Conservation (phyloP, 2,113 vertebrate genomes). For the Cervus canadensis region DNA sequence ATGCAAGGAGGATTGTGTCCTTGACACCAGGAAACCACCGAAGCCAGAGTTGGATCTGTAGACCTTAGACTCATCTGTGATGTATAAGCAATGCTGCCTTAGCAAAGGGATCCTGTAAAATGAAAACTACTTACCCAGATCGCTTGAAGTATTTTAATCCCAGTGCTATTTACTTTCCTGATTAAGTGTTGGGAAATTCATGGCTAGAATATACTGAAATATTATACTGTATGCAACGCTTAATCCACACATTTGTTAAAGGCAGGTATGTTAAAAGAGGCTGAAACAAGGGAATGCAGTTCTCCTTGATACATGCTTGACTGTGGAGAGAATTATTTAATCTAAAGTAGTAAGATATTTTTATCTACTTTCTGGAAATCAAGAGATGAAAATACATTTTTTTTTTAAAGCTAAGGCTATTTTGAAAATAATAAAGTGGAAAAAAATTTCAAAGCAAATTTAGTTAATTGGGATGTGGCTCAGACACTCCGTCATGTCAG, state of each 20-base stretch:
- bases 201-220: neutral
- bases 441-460: neutral
- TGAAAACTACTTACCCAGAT: neutral
- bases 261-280: neutral
- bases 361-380: neutral
- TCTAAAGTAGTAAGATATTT: neutral
- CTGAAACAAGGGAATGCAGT: neutral
- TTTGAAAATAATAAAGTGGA: constrained; percentile 1
- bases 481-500: neutral
- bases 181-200: neutral
- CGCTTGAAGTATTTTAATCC: neutral
- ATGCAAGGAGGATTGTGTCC: neutral
- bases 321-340: neutral
- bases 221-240: neutral
- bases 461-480: neutral
- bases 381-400: neutral
- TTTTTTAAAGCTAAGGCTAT: neutral
- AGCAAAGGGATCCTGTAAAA: neutral
- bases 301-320: neutral
- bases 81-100: neutral
- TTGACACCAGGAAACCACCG: rapidly evolving
- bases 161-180: neutral
- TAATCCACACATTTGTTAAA: neutral
- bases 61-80: neutral
- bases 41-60: neutral